These are phyloP conservation scores for Lethenteron camtschaticum DNA, from an alignment of 2,113 vertebrate species.

Conservation along the genomic window DNA sequence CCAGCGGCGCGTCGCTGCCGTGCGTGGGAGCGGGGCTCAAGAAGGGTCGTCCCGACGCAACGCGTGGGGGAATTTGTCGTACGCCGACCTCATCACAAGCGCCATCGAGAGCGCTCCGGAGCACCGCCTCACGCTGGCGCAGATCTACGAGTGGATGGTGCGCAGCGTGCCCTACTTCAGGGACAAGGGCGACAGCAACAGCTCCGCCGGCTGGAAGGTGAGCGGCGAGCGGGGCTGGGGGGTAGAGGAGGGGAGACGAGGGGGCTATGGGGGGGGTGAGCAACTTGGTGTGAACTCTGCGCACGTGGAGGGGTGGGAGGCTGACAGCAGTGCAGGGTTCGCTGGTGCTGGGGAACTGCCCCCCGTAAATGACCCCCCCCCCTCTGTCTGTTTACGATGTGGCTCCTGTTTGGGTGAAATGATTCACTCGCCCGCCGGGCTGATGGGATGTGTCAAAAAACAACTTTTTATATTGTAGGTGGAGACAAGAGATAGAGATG, in stretches of 20 bases:
- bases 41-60: constrained; percentile 77
- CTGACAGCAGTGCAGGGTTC: no score
- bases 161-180: constrained; percentile 88
- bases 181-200: constrained; percentile 85
- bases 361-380: no score
- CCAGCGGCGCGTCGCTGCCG: constrained; percentile 26
- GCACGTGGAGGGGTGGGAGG: no score
- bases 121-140: constrained; percentile 71
- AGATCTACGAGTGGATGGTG: constrained; percentile 98
- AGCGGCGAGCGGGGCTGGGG: constrained; percentile 22
- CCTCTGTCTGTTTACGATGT: no score
- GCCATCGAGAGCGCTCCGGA: constrained; percentile 87
- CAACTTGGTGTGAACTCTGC: no score
- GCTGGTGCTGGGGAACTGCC: no score
- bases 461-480: no score
- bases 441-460: no score
- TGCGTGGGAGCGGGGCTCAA: constrained; percentile 40
- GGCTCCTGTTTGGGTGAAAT: no score
- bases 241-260: constrained; percentile 7
- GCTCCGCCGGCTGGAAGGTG: constrained; percentile 91
- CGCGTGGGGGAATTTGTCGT: constrained; percentile 93
- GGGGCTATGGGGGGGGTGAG: no score
- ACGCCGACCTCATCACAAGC: constrained; percentile 90
- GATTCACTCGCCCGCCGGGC: no score
- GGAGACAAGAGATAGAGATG: no score